These are phyloP conservation scores for Cottoperca gobio DNA, from an alignment of 2,797 vertebrate genomes.

Conservation along the genomic window DNA sequence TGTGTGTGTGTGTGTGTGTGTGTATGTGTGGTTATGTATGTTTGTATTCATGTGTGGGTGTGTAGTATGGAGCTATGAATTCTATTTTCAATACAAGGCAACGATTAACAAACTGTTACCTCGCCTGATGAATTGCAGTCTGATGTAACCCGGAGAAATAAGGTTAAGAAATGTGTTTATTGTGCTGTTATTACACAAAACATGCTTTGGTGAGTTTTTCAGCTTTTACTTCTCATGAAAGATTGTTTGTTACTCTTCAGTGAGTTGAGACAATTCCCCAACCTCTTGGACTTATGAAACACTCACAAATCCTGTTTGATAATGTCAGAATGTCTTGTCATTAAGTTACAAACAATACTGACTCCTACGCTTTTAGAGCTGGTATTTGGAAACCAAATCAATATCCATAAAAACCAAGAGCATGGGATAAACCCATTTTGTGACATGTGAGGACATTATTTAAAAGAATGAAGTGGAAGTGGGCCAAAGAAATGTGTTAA, in stretches of 20 bases:
- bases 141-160: constrained; percentile 59
- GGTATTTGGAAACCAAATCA: neutral
- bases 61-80: constrained; percentile 28
- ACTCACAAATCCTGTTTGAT: constrained; percentile 13
- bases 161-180: constrained; percentile 32
- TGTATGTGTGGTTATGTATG: constrained; percentile 9
- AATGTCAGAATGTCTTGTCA: constrained; percentile 12
- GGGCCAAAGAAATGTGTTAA: neutral
- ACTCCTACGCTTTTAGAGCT: neutral
- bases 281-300: constrained; percentile 5
- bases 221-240: neutral
- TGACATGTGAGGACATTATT: neutral
- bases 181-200: constrained; percentile 3
- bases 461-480: neutral
- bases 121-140: constrained; percentile 27
- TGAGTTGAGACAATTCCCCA: constrained; percentile 4
- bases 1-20: neutral
- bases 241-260: constrained; percentile 9
- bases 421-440: neutral
- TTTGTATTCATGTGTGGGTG: constrained; percentile 51
- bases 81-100: constrained; percentile 47
- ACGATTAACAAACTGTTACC: constrained; percentile 30
- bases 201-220: neutral
- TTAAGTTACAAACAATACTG: constrained; percentile 3
- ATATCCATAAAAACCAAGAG: neutral